phyloP scores from a whole-genome alignment of 2,113 vertebrate genomes.

The Leptocoma aspasia region DNA sequence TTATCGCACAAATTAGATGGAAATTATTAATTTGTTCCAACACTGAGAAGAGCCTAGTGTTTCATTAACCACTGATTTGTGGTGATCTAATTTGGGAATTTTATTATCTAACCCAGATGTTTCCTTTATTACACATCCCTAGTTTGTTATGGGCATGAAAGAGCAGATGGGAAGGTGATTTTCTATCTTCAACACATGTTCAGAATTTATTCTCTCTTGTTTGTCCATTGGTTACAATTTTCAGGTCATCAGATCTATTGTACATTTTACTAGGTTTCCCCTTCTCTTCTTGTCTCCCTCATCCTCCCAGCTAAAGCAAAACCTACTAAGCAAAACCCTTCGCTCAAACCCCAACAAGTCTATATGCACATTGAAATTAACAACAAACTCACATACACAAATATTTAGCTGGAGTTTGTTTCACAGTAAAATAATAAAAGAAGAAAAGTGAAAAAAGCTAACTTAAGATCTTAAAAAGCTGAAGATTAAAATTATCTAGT shows the following conservation, averaged over 20 bases:
- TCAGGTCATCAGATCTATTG: background rate
- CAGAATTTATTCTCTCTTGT: background rate
- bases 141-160: background rate
- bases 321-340: background rate
- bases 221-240: background rate
- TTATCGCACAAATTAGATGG: background rate
- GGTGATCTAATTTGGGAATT: constrained; percentile 61
- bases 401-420: background rate
- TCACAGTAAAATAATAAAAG: background rate
- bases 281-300: background rate
- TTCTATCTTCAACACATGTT: background rate
- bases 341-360: background rate
- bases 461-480: background rate
- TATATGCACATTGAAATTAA: background rate
- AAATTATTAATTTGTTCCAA: constrained; percentile 28
- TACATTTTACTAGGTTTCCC: background rate
- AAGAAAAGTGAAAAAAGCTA: background rate
- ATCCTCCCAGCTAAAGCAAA: background rate
- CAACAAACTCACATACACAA: background rate
- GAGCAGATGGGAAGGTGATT: background rate
- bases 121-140: constrained; percentile 18
- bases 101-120: constrained; percentile 54
- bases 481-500: background rate
- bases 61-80: constrained; percentile 18
- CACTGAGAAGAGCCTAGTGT: background rate